Base-by-base conservation (phyloP, 1,140 invertebrate genomes). In the Hermatobates lingyangjiaoensis region DNA sequence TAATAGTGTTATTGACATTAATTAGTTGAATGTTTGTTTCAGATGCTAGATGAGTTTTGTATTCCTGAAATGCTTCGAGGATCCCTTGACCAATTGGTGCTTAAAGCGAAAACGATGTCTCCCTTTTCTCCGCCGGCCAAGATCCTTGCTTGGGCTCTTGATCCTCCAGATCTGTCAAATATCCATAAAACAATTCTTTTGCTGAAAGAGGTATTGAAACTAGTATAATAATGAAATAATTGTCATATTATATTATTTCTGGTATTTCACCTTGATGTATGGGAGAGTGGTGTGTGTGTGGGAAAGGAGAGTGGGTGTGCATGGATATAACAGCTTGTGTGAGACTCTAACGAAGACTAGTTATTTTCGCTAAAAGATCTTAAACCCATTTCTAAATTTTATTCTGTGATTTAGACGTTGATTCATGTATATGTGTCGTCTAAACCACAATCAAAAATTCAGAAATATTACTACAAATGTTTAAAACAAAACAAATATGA, bases 121-220 rank as follows among this genome's bases (percentile, higher is more conserved):
- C 78, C 93, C 71, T 87, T 83, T n/a, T 23, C 26, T 3, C 69
- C 80, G 39, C 92, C 92, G 0, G 77, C 78, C 57, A 74, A 80
- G 27, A 70, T 96, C 7, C 67, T 97, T 0, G 87, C 82, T 0
- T 64, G 89, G 1, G 83, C 88, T 0, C 70, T 97, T 59, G 81
- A 88, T 62, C 89, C 90, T 23, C 94, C 94, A 0, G 78, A 87
- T 63, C 65, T 91, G 12, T 71, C 69, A 7, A 86, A 90, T 60
- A 83, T 97, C 54, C 72, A 79, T 44, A 69, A 74, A 14, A 90
- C 90, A 1, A 72, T 96, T 48, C 67, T 91, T 5, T 65, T 77
- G 28, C 67, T 98, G 0, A 95, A 96, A 72, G 87, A 94, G 72
- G 77, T 85, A 64, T 57, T n/a, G n/a, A n/a, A n/a, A n/a, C n/a